Percentiles rank a stretch among this genome's conserved stretches.
These are phyloP conservation scores for Ascaphus truei DNA, from an alignment of 2,113 vertebrate species.

Conservation along the genomic window DNA sequence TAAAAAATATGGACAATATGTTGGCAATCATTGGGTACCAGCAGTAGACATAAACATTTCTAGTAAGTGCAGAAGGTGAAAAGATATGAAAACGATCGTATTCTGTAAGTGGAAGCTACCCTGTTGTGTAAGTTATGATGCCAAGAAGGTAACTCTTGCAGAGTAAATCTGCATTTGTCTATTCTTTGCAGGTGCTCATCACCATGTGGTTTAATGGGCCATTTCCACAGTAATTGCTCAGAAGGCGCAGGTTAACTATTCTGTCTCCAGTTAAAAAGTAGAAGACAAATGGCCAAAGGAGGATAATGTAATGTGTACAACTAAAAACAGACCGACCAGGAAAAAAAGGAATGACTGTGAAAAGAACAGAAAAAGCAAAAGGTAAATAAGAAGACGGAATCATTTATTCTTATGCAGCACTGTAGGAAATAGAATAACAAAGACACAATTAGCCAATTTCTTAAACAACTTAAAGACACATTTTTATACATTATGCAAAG, in stretches of 20 bases:
- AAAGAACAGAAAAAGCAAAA: too few relatives aligned
- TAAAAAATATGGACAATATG: too few relatives aligned
- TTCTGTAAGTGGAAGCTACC: background rate
- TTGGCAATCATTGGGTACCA: too few relatives aligned
- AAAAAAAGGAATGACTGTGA: background rate
- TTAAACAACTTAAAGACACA: too few relatives aligned
- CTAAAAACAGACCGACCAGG: background rate
- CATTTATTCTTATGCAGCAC: too few relatives aligned
- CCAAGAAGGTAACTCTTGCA: background rate
- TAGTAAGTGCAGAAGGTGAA: background rate
- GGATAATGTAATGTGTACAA: background rate
- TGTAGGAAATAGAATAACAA: too few relatives aligned
- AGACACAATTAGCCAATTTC: too few relatives aligned
- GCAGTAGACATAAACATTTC: too few relatives aligned
- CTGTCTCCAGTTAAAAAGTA: slow-evolving; percentile 15
- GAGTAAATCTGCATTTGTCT: background rate
- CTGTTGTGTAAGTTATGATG: slow-evolving; percentile 19
- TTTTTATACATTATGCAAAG: too few relatives aligned
- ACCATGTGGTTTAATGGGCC: slow-evolving; percentile 22
- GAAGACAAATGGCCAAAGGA: slow-evolving; percentile 3
- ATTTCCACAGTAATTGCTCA: slow-evolving; percentile 31
- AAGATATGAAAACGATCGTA: slow-evolving; percentile 5
- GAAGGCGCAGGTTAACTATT: slow-evolving; percentile 17
- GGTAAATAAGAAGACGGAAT: too few relatives aligned
- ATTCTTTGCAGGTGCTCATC: slow-evolving; percentile 14